These are phyloP conservation scores for Phalacrocorax brasilianus DNA, from an alignment of 2,113 vertebrate genomes.

Conservation along the genomic window DNA sequence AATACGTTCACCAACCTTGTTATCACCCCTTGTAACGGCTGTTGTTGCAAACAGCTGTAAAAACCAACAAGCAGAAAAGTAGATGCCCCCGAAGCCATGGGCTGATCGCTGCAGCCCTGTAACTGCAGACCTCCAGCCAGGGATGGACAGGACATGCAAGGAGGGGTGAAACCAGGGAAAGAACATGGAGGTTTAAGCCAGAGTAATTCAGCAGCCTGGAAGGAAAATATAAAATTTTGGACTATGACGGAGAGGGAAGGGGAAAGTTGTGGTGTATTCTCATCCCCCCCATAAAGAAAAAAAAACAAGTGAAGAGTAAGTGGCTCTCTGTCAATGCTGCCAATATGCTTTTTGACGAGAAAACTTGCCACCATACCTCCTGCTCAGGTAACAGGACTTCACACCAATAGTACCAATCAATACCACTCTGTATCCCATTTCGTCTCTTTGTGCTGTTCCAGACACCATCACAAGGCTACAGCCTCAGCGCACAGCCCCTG, in stretches of 20 bases:
- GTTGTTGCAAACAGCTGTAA: not conserved
- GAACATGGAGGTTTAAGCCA: not conserved
- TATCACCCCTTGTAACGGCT: not conserved
- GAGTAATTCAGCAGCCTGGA: rapidly evolving
- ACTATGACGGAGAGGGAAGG: not conserved
- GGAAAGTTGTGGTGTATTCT: not conserved
- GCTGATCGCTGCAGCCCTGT: not conserved
- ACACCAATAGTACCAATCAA: not conserved
- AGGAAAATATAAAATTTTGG: not conserved
- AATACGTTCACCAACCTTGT: not conserved
- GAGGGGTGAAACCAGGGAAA: not conserved
- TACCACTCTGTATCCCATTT: not conserved
- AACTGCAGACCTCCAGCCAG: not conserved
- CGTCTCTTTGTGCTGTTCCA: not conserved
- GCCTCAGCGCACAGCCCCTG: not conserved
- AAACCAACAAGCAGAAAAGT: not conserved
- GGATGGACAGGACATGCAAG: not conserved
- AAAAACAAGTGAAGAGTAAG: not conserved
- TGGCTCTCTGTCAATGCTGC: not conserved
- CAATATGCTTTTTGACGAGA: not conserved
- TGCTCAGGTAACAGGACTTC: not conserved
- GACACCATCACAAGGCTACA: not conserved
- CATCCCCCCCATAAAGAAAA: rapidly evolving
- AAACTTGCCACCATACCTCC: not conserved
- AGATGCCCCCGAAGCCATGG: rapidly evolving